phyloP scores from a whole-genome alignment of 2,113 vertebrate species.

The Fregata magnificens region DNA sequence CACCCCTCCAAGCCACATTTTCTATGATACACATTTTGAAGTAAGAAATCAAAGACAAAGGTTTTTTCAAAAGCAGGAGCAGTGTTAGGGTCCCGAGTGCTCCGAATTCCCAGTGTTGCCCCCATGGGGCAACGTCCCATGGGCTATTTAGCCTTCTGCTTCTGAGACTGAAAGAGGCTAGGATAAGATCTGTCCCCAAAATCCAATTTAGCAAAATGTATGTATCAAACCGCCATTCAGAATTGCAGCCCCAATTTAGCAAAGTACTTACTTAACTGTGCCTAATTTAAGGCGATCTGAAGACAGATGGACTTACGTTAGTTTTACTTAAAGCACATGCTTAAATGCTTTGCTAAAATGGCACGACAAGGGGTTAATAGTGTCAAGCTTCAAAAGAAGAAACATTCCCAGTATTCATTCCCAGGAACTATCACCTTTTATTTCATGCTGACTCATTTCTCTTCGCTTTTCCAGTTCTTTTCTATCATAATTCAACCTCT shows the following conservation, averaged over 20 bases:
- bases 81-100: background rate
- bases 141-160: background rate
- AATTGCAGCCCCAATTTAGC: background rate
- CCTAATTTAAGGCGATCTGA: background rate
- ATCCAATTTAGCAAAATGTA: background rate
- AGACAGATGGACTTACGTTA: background rate
- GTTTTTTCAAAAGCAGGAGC: background rate
- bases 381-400: slow-evolving; percentile 12
- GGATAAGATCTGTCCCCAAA: background rate
- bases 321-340: background rate
- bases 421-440: slow-evolving; percentile 83
- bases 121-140: background rate
- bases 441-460: slow-evolving; percentile 96
- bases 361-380: background rate
- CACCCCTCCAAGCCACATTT: background rate
- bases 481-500: slow-evolving; percentile 98
- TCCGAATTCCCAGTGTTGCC: background rate
- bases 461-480: slow-evolving; percentile 96
- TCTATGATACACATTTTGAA: background rate
- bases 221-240: background rate
- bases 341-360: slow-evolving; percentile 31
- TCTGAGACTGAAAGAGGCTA: background rate
- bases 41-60: background rate
- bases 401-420: slow-evolving; percentile 26
- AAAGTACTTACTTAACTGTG: background rate